Conservation (phyloP, 2,888 invertebrate genomes). For the Parnassius orleans region DNA sequence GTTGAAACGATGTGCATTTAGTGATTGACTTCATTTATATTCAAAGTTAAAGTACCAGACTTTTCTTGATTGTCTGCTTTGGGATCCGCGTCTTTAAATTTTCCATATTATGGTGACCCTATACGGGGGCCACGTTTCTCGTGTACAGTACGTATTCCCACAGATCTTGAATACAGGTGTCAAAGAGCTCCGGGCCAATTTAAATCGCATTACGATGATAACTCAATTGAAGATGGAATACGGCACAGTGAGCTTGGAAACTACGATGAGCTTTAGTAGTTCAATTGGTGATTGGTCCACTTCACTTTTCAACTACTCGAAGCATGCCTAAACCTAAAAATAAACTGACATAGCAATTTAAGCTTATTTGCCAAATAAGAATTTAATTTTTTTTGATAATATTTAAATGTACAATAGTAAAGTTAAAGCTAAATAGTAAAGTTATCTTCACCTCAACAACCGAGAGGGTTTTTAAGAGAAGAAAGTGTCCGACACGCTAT, state of each 20-base stretch:
- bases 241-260: slow-evolving; percentile 40
- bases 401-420: too few relatives aligned
- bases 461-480: too few relatives aligned
- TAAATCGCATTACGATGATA: slow-evolving; percentile 76
- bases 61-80: too few relatives aligned
- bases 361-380: neutral
- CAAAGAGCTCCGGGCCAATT: slow-evolving; percentile 63
- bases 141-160: slow-evolving; percentile 50
- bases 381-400: too few relatives aligned
- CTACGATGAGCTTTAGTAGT: slow-evolving; percentile 31
- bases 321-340: slow-evolving; percentile 17
- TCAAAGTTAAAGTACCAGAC: too few relatives aligned
- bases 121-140: slow-evolving; percentile 38
- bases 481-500: too few relatives aligned
- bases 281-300: slow-evolving; percentile 26
- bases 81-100: too few relatives aligned
- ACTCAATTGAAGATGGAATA: slow-evolving; percentile 63
- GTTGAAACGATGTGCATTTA: too few relatives aligned
- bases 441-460: too few relatives aligned
- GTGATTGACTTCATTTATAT: too few relatives aligned
- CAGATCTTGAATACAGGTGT: slow-evolving; percentile 56
- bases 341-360: neutral
- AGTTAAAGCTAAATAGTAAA: too few relatives aligned
- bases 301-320: slow-evolving; percentile 16
- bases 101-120: slow-evolving; percentile 4